Percentiles rank a stretch among this genome's conserved stretches.
Evolutionary conservation across 2,888 invertebrate genomes (phyloP).

Genomic region (Belgica antarctica): DNA sequence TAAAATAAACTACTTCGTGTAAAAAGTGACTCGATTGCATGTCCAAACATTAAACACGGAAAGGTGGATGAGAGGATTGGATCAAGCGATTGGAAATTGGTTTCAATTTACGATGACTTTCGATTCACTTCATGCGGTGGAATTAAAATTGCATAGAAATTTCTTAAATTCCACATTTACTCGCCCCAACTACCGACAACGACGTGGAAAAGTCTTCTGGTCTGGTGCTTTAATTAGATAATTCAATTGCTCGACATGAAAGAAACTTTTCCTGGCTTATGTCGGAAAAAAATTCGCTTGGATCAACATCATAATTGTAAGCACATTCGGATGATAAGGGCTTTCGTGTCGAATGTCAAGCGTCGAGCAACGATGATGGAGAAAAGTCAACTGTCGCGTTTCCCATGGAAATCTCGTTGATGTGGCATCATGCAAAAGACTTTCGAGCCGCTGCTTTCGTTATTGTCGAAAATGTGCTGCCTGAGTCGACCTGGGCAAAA

Average conservation of each 20-base stretch:
- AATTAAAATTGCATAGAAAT: not conserved
- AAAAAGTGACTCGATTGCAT: conserved; percentile 10
- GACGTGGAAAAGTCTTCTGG: conserved; percentile 1
- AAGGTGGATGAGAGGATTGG: not conserved
- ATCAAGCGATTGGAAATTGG: conserved; percentile 21
- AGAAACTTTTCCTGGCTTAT: not conserved
- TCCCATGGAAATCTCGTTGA: not conserved
- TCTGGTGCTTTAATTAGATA: conserved; percentile 40
- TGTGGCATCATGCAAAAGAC: conserved; percentile 21
- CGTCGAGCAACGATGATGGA: not conserved
- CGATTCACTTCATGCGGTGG: not conserved
- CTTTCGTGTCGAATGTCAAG: not conserved
- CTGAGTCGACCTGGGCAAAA: conserved; percentile 23
- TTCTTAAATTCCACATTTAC: no score
- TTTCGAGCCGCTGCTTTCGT: conserved; percentile 41
- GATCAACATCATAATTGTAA: conserved; percentile 16
- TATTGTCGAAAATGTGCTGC: conserved; percentile 30
- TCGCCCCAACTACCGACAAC: no score
- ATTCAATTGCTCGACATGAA: conserved; percentile 32
- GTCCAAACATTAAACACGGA: not conserved
- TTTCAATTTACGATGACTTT: conserved; percentile 20
- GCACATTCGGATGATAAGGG: conserved; percentile 28
- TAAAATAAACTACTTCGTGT: not conserved
- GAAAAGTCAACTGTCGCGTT: not conserved
- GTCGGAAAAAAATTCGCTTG: not conserved